Conservation (phyloP, 2,113 vertebrate species). For the Podiceps cristatus region DNA sequence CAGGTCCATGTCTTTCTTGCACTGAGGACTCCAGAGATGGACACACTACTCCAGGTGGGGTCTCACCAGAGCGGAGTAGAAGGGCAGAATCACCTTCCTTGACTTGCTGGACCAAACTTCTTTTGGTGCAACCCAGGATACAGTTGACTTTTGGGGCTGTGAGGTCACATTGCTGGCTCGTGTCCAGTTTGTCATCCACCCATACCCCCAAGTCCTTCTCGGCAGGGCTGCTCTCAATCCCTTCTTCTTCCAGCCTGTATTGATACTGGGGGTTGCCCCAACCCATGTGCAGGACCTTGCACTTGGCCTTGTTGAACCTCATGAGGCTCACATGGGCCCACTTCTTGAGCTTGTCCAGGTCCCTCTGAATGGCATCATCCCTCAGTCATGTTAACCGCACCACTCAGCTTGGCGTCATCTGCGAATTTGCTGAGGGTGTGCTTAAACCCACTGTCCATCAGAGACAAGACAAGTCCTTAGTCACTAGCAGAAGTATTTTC, state of each 20-base stretch:
- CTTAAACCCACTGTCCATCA: neutral
- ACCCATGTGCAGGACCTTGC: neutral
- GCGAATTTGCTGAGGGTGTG: neutral
- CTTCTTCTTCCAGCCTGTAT: neutral
- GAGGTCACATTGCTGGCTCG: too few relatives aligned
- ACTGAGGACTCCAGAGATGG: neutral
- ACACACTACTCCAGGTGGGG: neutral
- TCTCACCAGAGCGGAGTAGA: neutral
- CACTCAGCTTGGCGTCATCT: neutral
- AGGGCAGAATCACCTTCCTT: neutral
- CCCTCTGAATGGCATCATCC: neutral
- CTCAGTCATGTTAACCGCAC: neutral
- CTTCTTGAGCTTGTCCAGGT: neutral
- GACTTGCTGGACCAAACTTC: accelerated
- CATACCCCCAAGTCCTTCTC: neutral
- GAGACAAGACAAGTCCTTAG: neutral
- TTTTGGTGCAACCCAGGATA: neutral
- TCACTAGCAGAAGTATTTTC: neutral
- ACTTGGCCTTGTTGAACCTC: neutral
- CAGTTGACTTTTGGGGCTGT: neutral
- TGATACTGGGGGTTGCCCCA: accelerated
- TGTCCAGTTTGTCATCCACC: neutral
- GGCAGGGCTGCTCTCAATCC: neutral
- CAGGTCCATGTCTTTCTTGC: neutral
- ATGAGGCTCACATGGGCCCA: neutral